These are phyloP conservation scores for Cavia aperea DNA, from an alignment of 2,113 vertebrate genomes.

Conservation along the genomic window DNA sequence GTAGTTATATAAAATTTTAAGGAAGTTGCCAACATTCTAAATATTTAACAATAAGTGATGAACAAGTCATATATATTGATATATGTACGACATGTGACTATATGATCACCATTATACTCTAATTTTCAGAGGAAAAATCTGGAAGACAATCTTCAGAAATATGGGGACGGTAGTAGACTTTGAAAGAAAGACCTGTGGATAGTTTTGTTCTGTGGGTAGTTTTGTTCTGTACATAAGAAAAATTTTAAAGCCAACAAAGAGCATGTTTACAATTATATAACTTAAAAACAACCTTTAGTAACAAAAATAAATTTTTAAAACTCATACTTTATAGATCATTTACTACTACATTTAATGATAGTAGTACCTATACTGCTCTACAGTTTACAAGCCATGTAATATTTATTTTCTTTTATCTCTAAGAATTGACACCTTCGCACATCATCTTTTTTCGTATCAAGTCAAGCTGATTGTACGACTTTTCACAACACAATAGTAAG, in stretches of 20 bases:
- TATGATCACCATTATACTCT: neutral
- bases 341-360: neutral
- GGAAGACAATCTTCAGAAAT: slow-evolving; percentile 15
- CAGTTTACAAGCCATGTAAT: neutral
- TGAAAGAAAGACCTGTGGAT: neutral
- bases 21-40: neutral
- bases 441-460: slow-evolving; percentile 4
- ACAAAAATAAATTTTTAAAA: slow-evolving; percentile 22
- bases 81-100: too few relatives aligned
- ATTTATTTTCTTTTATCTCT: neutral
- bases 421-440: neutral
- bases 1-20: slow-evolving; percentile 18
- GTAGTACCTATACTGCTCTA: neutral
- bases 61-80: neutral
- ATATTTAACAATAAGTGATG: neutral
- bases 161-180: neutral
- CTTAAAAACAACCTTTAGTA: neutral
- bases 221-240: neutral
- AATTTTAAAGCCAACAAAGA: neutral
- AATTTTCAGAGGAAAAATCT: slow-evolving; percentile 13
- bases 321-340: slow-evolving; percentile 30
- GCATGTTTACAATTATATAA: neutral
- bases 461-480: slow-evolving; percentile 18
- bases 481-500: slow-evolving; percentile 21
- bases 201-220: neutral